Base-by-base conservation (phyloP, 2,113 vertebrate genomes). In the Diphyllodes magnificus region DNA sequence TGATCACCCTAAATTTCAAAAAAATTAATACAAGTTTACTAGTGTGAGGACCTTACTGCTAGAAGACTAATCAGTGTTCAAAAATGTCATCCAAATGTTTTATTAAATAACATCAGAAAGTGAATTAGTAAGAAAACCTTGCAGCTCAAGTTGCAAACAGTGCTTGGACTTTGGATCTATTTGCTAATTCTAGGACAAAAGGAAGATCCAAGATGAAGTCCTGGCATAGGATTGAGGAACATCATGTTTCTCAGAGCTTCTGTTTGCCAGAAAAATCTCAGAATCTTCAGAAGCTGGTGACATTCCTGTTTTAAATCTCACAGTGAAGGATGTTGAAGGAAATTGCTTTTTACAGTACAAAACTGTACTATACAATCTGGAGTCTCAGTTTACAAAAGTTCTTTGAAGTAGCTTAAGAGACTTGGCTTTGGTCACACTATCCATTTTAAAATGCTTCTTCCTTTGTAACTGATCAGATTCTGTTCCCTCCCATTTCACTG, bases 371-470 rank as follows among this genome's bases (percentile, higher is more conserved):
- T 11, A 83, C 75, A 88, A 66, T 82, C 85, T 81, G 64, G 80
- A 93, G 51, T 81, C 60, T 96, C 86, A 90, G 71, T 64, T 96
- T 83, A 84, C 88, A 81, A 44, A 93, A 94, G 87, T 92, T 83
- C 86, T 93, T 93, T 92, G 80, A 84, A 92, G 64, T 51, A 92
- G 87, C 39, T 79, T 86, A 75, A 86, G 72, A 88, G 54, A 92
- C 64, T 93, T 78, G 86, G 94, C 60, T 90, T 70, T 73, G 51
- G 91, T 81, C 86, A 83, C 80, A 83, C 42, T 15, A 90, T 42
- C 76, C 64, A 88, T 81, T 97, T 88, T 51, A 75, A 90, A 94
- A 88, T 28, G 50, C 51, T 90, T 82, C 56, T 59, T 83, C 47
- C 54, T 71, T 70, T 92, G 59, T 93, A 92, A 94, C 54, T 44